These are phyloP conservation scores for Aporophyla lueneburgensis DNA, from an alignment of 2,888 invertebrate genomes.

Conservation along the genomic window DNA sequence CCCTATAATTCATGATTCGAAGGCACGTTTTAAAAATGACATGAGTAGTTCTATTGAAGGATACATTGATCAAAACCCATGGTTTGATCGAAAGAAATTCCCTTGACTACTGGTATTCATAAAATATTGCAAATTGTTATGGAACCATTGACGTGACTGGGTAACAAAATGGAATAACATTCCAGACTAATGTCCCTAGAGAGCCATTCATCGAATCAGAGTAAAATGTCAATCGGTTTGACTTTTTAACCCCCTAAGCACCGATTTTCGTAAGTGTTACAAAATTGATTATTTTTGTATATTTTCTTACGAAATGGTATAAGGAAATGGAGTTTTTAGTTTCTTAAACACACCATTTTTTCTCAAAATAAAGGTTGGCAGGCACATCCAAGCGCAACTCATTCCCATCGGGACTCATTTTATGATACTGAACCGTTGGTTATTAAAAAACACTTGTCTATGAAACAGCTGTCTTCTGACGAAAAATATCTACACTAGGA, in stretches of 20 bases:
- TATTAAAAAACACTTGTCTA: too few species aligned
- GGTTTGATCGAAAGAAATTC: not conserved
- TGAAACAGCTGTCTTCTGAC: too few species aligned
- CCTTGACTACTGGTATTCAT: not conserved
- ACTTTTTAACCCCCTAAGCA: not conserved
- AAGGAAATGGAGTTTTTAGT: too few species aligned
- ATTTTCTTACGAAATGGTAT: too few species aligned
- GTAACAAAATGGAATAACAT: slow-evolving; percentile 26
- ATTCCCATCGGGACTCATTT: too few species aligned
- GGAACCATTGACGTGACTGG: slow-evolving; percentile 16
- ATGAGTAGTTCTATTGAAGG: not conserved
- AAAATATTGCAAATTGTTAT: slow-evolving; percentile 20
- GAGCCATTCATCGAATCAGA: slow-evolving; percentile 29
- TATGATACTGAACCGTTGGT: too few species aligned
- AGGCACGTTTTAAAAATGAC: not conserved
- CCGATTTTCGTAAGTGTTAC: not conserved
- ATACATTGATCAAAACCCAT: not conserved
- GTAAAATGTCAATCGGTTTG: slow-evolving; percentile 14
- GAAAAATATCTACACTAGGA: too few species aligned
- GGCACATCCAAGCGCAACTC: too few species aligned
- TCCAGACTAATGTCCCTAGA: slow-evolving; percentile 5
- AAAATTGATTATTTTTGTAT: not conserved
- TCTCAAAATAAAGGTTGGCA: too few species aligned
- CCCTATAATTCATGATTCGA: not conserved
- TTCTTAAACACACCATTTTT: too few species aligned